Evolutionary conservation across 2,888 invertebrate species (phyloP).

Genomic region (Acleris laterana): DNA sequence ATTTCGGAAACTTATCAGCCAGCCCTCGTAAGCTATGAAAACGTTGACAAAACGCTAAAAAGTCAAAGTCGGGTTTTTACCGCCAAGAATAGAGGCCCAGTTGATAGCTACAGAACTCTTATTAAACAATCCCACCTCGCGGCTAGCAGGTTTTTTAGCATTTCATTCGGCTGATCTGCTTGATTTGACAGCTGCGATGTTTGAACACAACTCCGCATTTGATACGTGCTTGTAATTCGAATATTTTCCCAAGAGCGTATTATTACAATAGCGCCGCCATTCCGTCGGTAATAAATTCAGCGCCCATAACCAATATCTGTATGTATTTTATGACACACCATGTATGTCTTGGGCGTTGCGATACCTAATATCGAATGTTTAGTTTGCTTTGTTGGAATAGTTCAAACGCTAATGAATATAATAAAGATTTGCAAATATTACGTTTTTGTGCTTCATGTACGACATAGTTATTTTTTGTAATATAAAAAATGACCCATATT

Average conservation of each 20-base stretch:
- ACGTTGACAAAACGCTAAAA: too few species aligned
- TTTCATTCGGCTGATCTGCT: conserved; percentile 14
- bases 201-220: conserved; percentile 31
- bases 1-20: too few species aligned
- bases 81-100: too few species aligned
- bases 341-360: background rate
- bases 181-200: conserved; percentile 34
- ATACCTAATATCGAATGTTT: conserved; percentile 28
- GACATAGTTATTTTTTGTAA: background rate
- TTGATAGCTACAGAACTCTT: conserved; percentile 3
- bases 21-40: too few species aligned
- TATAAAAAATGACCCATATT: background rate
- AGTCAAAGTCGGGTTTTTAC: too few species aligned
- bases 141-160: conserved; percentile 14
- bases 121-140: conserved; percentile 6
- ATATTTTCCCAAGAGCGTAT: conserved; percentile 36
- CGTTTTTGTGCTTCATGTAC: background rate
- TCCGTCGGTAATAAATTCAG: background rate
- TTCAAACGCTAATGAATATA: background rate
- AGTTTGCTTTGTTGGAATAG: conserved; percentile 15
- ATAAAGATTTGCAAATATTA: background rate
- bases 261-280: conserved; percentile 22
- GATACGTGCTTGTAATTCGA: conserved; percentile 32
- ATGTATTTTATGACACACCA: too few species aligned
- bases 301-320: too few species aligned